Evolutionary conservation across 2,797 vertebrate species (phyloP).

Genomic region (Gouania willdenowi): DNA sequence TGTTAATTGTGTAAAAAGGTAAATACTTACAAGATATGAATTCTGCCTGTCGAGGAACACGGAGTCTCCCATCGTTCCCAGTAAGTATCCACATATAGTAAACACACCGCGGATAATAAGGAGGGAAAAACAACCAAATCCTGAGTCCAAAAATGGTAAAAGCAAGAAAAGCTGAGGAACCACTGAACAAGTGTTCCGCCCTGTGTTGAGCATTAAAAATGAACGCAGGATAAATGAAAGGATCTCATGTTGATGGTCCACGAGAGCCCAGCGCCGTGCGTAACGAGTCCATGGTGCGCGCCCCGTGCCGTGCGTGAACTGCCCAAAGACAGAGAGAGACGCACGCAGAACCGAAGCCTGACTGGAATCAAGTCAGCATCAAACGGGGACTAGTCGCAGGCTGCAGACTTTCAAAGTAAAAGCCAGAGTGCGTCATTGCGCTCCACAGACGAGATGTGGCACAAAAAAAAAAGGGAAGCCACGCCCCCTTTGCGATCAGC

Average conservation of each 20-base stretch:
- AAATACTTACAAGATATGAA: conserved; percentile 73
- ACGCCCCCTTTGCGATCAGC: no score
- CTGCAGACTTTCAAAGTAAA: conserved; percentile 31
- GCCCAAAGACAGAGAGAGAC: conserved; percentile 3
- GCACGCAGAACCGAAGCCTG: no score
- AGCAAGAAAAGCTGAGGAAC: conserved; percentile 1
- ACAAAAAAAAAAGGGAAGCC: no score
- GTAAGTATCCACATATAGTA: conserved; percentile 67
- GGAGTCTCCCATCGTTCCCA: conserved; percentile 72
- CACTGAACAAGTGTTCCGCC: conserved; percentile 16
- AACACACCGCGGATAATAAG: not conserved
- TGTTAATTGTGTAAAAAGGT: conserved; percentile 10
- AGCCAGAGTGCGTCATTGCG: no score
- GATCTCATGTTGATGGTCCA: no score
- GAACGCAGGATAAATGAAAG: no score
- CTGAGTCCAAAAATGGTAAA: not conserved
- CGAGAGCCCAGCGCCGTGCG: conserved; percentile 51
- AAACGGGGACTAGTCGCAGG: not conserved
- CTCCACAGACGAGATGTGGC: no score
- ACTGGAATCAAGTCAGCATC: not conserved
- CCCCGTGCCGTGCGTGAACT: conserved; percentile 22
- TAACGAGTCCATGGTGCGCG: conserved; percentile 64
- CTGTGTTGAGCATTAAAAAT: no score
- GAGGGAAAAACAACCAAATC: conserved; percentile 24
- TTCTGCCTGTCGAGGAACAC: conserved; percentile 79